A percentile compares a stretch with the other conserved stretches of the same genome.
Evolutionary conservation across 2,888 invertebrate genomes (phyloP).

Genomic region (Allacma fusca): DNA sequence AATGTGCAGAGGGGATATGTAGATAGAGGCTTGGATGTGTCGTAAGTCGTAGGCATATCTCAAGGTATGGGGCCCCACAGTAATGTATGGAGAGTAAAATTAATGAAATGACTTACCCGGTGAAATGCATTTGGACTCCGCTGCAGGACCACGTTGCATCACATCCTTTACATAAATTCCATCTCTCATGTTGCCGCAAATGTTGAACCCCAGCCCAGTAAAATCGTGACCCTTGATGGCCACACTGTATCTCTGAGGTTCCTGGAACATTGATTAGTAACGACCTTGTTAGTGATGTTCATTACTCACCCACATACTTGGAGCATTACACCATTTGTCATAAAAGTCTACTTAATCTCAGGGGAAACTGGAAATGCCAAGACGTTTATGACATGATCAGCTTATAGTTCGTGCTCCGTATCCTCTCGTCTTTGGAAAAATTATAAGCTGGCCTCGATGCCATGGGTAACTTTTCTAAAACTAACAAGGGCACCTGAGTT

Average conservation of each 20-base stretch:
- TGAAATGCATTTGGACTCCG: conserved; percentile 80
- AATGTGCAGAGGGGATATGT: no score
- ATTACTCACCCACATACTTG: conserved; percentile 3
- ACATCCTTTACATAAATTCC: conserved; percentile 89
- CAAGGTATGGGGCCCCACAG: no score
- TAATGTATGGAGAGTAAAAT: not conserved
- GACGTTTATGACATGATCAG: conserved; percentile 13
- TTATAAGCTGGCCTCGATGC: no score
- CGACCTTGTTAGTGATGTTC: conserved; percentile 12
- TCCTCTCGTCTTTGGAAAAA: no score
- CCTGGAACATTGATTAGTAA: conserved; percentile 64
- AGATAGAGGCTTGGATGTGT: no score
- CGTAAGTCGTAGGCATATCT: no score
- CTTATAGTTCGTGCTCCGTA: not conserved
- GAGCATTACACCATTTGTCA: not conserved
- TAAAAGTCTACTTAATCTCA: conserved; percentile 13
- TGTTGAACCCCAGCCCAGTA: conserved; percentile 85
- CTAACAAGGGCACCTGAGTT: conserved; percentile 16
- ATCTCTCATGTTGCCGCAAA: conserved; percentile 88
- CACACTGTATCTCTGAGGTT: conserved; percentile 72
- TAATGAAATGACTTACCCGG: conserved; percentile 70
- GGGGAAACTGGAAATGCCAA: not conserved
- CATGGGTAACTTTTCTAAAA: no score
- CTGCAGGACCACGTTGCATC: conserved; percentile 85
- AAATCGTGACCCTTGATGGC: conserved; percentile 85